Base-by-base conservation (phyloP, 2,888 invertebrate genomes). In the Helobdella robusta region DNA sequence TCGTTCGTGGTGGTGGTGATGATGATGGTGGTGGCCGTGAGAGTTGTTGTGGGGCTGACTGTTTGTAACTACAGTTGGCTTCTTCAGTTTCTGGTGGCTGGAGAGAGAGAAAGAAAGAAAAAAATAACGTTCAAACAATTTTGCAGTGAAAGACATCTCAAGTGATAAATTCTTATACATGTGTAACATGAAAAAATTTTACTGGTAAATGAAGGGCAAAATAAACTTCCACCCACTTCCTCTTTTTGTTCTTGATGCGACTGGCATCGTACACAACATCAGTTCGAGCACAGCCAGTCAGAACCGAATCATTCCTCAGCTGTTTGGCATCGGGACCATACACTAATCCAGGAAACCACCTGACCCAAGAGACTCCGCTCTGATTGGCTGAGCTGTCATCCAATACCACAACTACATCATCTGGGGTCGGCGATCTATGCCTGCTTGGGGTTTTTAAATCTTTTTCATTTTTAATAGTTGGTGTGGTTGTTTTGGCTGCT, bases 331-430 rank as follows among this genome's bases (percentile, higher is more conserved):
- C 62, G 32, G 28, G 11, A 30, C 50, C 46, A 25, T 30, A 62
- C 2, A 44, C 30, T 6, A 62, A 30, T n/a, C 62, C 62, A 1
- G 62, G 48, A 48, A 48, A 62, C 30, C 46, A 62, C 28, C 62
- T 23, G n/a, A 50, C 50, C 62, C 62, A 62, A 0, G 50, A 62
- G 3, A 44, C 48, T 11, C 62, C 62, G n/a, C 50, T 48, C 36
- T 44, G 36, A 32, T 62, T 36, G 50, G 44, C 20, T 20, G 60
- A 60, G 11, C 44, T 44, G 44, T 62, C 62, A 32, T 62, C 62
- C 11, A 62, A 34, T 15, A 62, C 62, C 4, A 62, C 11, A 18
- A 62, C 62, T 11, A 62, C 62, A 30, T 62, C 62, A 50, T 62
- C 62, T 3, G 62, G 62, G 8, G 62, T 62, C 32, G 62, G 62